phyloP scores from a whole-genome alignment of 92 coral and sea anemone species.

The Zoanthus sociatus region DNA sequence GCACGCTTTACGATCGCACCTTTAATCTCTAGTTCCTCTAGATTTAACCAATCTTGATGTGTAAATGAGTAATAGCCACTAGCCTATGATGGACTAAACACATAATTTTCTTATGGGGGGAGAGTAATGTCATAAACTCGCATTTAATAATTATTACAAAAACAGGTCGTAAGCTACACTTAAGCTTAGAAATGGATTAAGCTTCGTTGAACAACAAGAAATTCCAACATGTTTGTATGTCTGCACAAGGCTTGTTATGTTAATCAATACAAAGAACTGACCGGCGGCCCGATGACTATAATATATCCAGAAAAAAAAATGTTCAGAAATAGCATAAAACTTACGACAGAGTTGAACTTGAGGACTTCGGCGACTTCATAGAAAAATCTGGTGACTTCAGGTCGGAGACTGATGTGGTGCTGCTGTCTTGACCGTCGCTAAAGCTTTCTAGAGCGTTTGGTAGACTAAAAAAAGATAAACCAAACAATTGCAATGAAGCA shows the following conservation, averaged over 20 bases:
- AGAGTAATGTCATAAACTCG: too few species aligned
- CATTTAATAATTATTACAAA: background rate
- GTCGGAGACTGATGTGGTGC: background rate
- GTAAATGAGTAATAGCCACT: too few species aligned
- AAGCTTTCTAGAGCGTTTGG: slow-evolving; percentile 17
- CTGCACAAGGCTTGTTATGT: background rate
- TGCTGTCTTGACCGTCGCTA: background rate
- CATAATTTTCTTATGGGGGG: too few species aligned
- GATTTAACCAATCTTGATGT: too few species aligned
- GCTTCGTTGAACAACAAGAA: background rate
- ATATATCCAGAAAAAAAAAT: too few species aligned
- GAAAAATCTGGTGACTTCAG: background rate
- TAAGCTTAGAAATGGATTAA: background rate
- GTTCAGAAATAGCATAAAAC: background rate
- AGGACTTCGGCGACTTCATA: slow-evolving; percentile 20
- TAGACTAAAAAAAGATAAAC: background rate
- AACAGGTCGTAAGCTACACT: background rate
- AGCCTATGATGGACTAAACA: too few species aligned
- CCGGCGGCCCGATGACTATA: background rate
- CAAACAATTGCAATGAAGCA: background rate
- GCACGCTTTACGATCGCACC: too few species aligned
- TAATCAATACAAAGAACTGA: background rate
- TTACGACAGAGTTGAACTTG: slow-evolving; percentile 29
- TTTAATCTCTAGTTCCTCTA: too few species aligned
- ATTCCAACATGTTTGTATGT: background rate